These are phyloP conservation scores for Buphagus erythrorhynchus DNA, from an alignment of 2,797 vertebrate species.

Conservation along the genomic window DNA sequence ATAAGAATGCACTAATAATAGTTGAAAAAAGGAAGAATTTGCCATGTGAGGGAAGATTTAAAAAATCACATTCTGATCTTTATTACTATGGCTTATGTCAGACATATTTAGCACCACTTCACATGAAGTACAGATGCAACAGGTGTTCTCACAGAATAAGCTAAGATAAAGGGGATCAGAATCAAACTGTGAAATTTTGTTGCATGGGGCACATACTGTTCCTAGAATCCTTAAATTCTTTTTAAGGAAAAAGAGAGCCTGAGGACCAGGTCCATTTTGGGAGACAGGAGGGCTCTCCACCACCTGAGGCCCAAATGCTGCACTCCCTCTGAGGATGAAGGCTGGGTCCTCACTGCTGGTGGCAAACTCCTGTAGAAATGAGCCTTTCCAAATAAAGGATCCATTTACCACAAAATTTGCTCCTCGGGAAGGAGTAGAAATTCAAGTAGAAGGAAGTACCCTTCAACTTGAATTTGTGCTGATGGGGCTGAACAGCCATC, in stretches of 20 bases:
- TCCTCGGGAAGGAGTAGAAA: neutral
- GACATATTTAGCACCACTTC: neutral
- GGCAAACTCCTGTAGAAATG: neutral
- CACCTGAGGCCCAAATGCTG: rapidly evolving
- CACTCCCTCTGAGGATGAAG: neutral
- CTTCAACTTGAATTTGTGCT: constrained; percentile 48
- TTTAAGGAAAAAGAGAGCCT: neutral
- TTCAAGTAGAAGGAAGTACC: neutral
- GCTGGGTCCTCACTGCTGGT: neutral
- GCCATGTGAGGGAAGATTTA: neutral
- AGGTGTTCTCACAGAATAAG: neutral
- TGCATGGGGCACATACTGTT: neutral
- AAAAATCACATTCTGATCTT: neutral
- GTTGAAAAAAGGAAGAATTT: constrained; percentile 16
- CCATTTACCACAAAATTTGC: neutral
- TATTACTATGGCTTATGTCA: neutral
- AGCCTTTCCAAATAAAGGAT: neutral
- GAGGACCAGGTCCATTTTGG: neutral
- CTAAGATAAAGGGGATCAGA: neutral
- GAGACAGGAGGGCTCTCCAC: neutral
- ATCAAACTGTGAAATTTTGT: neutral
- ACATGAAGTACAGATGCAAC: neutral
- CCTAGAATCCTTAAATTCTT: neutral
- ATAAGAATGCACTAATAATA: constrained; percentile 48
- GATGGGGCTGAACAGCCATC: constrained; percentile 4